Evolutionary conservation across 2,888 invertebrate genomes (phyloP).

Genomic region (Drosophila fungiperda): DNA sequence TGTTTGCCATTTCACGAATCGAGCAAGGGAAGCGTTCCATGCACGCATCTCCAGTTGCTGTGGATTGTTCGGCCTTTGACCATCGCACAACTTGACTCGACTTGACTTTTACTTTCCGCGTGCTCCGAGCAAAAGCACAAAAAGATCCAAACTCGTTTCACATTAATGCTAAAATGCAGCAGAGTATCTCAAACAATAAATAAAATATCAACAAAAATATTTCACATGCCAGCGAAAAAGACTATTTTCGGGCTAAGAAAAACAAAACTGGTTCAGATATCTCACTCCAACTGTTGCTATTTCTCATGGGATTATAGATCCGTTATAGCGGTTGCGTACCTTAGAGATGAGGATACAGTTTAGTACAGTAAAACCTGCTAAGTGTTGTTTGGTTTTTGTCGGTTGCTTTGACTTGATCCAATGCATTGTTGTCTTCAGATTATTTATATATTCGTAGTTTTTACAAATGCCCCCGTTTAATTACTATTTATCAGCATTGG

Average conservation of each 20-base stretch:
- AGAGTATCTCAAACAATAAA: conserved; percentile 46
- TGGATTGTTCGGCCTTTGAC: conserved; percentile 29
- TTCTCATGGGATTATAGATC: conserved; percentile 40
- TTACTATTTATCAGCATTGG: conserved; percentile 31
- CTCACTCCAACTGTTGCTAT: conserved; percentile 6
- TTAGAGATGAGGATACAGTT: conserved; percentile 47
- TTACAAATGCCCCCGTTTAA: conserved; percentile 25
- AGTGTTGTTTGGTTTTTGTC: conserved; percentile 27
- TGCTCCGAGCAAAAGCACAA: conserved; percentile 1
- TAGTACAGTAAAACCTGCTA: conserved; percentile 10
- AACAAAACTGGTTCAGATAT: conserved; percentile 44
- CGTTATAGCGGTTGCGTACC: conserved; percentile 26
- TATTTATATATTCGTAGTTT: conserved; percentile 17
- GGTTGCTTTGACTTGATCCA: conserved; percentile 9
- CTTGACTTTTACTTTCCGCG: conserved; percentile 70
- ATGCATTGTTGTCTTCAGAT: neutral
- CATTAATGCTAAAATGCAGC: conserved; percentile 48
- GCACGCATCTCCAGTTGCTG: conserved; percentile 26
- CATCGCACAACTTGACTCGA: conserved; percentile 45
- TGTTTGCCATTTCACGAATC: conserved; percentile 51
- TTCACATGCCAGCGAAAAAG: conserved; percentile 56
- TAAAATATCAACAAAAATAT: conserved; percentile 58
- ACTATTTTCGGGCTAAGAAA: conserved; percentile 16
- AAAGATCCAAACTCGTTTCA: conserved; percentile 60
- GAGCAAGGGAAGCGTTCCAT: conserved; percentile 8